Conservation (phyloP, 2,888 invertebrate species). For the Lymantria dispar region DNA sequence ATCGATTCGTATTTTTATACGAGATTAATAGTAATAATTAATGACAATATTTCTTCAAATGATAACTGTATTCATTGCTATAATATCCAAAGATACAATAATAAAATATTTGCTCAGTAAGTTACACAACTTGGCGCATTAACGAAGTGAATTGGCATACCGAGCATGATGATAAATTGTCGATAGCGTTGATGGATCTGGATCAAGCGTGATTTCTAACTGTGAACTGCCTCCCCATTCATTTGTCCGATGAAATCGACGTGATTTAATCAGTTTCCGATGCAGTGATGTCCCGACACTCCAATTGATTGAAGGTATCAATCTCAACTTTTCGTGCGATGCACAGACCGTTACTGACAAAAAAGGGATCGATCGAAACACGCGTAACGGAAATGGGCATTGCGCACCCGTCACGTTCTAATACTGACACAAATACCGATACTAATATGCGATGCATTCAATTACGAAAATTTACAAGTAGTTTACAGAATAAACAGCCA, state of each 20-base stretch:
- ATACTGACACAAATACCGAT: constrained; percentile 73
- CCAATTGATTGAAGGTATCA: constrained; percentile 76
- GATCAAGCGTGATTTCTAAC: constrained; percentile 68
- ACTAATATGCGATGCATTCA: constrained; percentile 66
- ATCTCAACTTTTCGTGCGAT: constrained; percentile 73
- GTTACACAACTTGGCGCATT: constrained; percentile 18
- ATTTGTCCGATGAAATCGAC: constrained; percentile 72
- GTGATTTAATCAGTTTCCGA: constrained; percentile 77
- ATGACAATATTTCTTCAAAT: no score
- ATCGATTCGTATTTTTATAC: no score
- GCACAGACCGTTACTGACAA: constrained; percentile 72
- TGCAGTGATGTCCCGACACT: constrained; percentile 67
- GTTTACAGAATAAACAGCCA: constrained; percentile 28
- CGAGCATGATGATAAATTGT: constrained; percentile 41
- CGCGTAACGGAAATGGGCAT: constrained; percentile 76
- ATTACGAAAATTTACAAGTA: constrained; percentile 46
- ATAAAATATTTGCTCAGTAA: constrained; percentile 9
- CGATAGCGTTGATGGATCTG: constrained; percentile 55
- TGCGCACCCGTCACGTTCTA: constrained; percentile 66
- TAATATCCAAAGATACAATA: no score
- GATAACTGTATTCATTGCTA: no score
- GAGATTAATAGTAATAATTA: no score
- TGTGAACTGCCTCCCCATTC: constrained; percentile 60
- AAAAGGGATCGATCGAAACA: constrained; percentile 75
- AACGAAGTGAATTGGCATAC: constrained; percentile 23